phyloP scores from a whole-genome alignment of 2,888 invertebrate species.

The Zygothrica quintamaculata region DNA sequence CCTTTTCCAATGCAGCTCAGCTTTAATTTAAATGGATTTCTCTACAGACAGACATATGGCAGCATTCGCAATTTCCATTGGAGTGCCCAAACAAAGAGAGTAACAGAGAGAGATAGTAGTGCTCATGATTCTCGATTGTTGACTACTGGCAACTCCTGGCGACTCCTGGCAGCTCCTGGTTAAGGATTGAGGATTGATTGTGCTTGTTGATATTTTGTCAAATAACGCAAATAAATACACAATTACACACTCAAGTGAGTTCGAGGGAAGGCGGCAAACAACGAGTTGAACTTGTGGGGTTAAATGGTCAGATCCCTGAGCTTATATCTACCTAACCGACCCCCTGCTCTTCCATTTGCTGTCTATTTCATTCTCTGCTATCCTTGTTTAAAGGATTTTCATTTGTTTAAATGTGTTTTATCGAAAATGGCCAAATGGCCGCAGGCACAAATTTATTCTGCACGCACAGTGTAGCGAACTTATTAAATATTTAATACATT shows the following conservation, averaged over 20 bases:
- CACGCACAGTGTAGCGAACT: constrained; percentile 47
- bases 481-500: background rate
- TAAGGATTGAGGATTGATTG: constrained; percentile 82
- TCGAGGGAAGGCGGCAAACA: constrained; percentile 25
- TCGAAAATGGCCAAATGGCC: constrained; percentile 74
- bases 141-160: constrained; percentile 45
- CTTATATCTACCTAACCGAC: constrained; percentile 2
- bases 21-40: constrained; percentile 80
- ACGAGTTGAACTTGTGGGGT: constrained; percentile 56
- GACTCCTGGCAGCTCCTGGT: constrained; percentile 53
- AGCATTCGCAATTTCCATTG: constrained; percentile 67
- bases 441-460: constrained; percentile 51
- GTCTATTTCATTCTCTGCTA: constrained; percentile 36
- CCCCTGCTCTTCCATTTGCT: constrained; percentile 4
- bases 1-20: constrained; percentile 79
- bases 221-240: constrained; percentile 83
- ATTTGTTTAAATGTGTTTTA: constrained; percentile 80
- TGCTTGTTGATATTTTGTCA: constrained; percentile 83
- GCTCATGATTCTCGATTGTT: constrained; percentile 39
- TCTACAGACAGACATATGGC: constrained; percentile 67
- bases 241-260: constrained; percentile 84
- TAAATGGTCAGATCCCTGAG: constrained; percentile 42
- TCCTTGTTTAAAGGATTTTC: constrained; percentile 80
- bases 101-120: background rate
- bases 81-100: constrained; percentile 18